Evolutionary conservation across 1,140 invertebrate species (phyloP).

Genomic region (Metopolophium dirhodum): DNA sequence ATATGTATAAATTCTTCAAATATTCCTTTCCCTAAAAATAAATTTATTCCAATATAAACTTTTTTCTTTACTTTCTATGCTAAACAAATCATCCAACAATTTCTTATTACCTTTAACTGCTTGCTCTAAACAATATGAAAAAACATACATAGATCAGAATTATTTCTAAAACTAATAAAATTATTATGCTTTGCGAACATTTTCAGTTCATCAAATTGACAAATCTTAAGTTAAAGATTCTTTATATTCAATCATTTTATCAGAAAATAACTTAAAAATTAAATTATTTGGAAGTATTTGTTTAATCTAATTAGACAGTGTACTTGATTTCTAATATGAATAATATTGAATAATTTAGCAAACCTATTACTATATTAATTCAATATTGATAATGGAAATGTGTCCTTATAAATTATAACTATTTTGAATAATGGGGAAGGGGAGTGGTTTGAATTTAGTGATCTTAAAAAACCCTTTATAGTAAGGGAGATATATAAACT

Average conservation of each 20-base stretch:
- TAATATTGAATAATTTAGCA: not conserved
- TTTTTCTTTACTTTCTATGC: not conserved
- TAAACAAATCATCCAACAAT: not conserved
- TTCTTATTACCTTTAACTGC: not conserved
- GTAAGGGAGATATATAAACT: not conserved
- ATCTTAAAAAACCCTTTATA: not conserved
- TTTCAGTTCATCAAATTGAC: not conserved
- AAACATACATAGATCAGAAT: not conserved
- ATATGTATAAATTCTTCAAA: not conserved
- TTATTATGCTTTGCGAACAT: not conserved
- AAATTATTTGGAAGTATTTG: slow-evolving; percentile 4
- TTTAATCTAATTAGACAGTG: not conserved
- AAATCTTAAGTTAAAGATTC: not conserved
- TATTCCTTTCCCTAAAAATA: not conserved
- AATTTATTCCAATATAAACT: not conserved
- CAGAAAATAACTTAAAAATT: not conserved
- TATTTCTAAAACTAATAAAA: not conserved
- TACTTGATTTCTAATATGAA: not conserved
- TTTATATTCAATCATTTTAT: not conserved
- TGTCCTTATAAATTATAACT: not conserved
- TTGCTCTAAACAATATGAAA: not conserved
- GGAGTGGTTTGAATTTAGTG: not conserved
- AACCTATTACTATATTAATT: not conserved
- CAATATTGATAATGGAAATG: not conserved
- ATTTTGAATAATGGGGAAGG: not conserved